phyloP scores from a whole-genome alignment of 2,113 vertebrate genomes.

The Macrotis lagotis region DNA sequence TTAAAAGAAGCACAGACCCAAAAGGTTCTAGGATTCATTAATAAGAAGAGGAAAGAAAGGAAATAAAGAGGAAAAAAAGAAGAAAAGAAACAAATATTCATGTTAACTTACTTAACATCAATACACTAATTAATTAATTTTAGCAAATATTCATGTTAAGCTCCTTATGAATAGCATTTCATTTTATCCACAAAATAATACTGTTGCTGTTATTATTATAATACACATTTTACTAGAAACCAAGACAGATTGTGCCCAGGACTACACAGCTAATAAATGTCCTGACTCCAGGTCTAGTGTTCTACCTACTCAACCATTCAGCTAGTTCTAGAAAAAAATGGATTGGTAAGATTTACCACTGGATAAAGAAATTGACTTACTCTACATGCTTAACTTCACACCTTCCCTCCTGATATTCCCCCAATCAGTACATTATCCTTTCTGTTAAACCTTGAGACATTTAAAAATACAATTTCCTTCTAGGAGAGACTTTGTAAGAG shows the following conservation, averaged over 20 bases:
- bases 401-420: not conserved
- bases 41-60: no score
- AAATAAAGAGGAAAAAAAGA: no score
- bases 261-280: slow-evolving; percentile 6
- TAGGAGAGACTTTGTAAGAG: not conserved
- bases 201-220: not conserved
- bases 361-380: not conserved
- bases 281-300: not conserved
- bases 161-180: not conserved
- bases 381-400: not conserved
- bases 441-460: not conserved
- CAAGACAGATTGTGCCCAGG: slow-evolving; percentile 6
- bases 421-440: not conserved
- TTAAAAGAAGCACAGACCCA: not conserved
- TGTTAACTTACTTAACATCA: no score
- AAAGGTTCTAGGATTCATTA: not conserved
- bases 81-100: not conserved
- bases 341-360: not conserved
- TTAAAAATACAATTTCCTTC: not conserved
- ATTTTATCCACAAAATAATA: not conserved
- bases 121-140: no score
- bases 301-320: not conserved
- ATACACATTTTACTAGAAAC: slow-evolving; percentile 58
- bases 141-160: no score
- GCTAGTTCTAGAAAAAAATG: no score